Base-by-base conservation (phyloP, 2,888 invertebrate genomes). In the Caenorhabditis sinica region DNA sequence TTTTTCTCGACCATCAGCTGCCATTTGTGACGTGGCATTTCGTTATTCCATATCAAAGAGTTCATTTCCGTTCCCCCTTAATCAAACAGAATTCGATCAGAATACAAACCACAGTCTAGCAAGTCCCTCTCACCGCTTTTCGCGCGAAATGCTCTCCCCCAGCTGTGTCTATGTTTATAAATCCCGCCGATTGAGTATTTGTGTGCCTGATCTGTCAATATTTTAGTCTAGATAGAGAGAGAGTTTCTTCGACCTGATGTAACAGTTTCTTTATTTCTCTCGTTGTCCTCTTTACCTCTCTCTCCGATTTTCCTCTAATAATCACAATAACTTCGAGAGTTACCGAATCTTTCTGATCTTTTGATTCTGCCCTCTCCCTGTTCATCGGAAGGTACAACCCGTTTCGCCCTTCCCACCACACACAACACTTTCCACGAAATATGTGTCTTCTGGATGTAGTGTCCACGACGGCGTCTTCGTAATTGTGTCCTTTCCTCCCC, bases 61-160 rank as follows among this genome's bases (percentile, higher is more conserved):
- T 56, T 56, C 56, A 56, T 28, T 56, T 28, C 25, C 49, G 20
- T 49, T 20, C 20, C 49, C 49, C 45, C 4, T 53, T 56, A 56
- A 56, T 56, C 25, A 56, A 56, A 56, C 60, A 60, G n/a, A 60
- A 33, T 33, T 17, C 13, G 63, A 49, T 65, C 65, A 65, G 45
- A 65, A 65, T 65, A 65, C 65, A 65, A 65, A 65, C 65, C 65
- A 65, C 65, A 65, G 65, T 49, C 65, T 65, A 65, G 36, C 25
- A 30, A 43, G 45, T 63, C 63, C 40, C n/a, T 5, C 17, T 56
- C 30, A 6, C 28, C 36, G n/a, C 63, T 17, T 43, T 28, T 45
- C 33, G 33, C 65, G 65, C 45, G 43, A 63, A 65, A 45, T 25
- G 25, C 65, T 45, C 43, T 4, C 49, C 49, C n/a, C 49, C 65